Percentiles rank a stretch among this genome's conserved stretches.
Conservation (phyloP, 2,888 invertebrate species). For the Mamestra brassicae region DNA sequence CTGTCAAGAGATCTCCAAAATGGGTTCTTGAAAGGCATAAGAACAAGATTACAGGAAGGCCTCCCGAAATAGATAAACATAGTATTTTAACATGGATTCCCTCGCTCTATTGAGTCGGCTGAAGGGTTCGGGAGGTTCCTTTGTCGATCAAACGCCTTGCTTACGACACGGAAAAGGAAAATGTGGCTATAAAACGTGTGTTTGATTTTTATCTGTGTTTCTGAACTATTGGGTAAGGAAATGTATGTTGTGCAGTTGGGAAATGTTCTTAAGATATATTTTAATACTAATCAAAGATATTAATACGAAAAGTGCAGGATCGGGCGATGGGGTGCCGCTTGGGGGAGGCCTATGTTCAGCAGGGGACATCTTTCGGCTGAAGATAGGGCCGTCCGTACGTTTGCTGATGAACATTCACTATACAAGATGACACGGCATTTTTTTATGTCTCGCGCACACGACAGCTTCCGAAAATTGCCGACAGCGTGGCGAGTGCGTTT, state of each 20-base stretch:
- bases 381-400: no score
- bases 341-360: no score
- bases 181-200: slow-evolving; percentile 38
- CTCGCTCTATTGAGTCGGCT: slow-evolving; percentile 53
- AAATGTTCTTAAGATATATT: background rate
- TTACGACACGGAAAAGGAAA: slow-evolving; percentile 35
- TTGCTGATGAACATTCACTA: no score
- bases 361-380: no score
- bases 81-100: slow-evolving; percentile 48
- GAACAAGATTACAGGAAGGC: slow-evolving; percentile 45
- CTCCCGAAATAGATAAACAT: slow-evolving; percentile 58
- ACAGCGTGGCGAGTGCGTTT: no score
- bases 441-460: no score
- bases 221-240: background rate
- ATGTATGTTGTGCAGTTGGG: background rate
- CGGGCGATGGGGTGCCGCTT: no score
- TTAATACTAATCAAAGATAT: background rate
- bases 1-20: slow-evolving; percentile 31
- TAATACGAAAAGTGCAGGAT: no score
- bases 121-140: slow-evolving; percentile 48
- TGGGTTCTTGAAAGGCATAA: slow-evolving; percentile 21
- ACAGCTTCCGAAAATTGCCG: no score
- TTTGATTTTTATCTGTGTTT: slow-evolving; percentile 42
- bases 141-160: slow-evolving; percentile 58
- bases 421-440: no score